A percentile compares a stretch with the other conserved stretches of the same genome.
These are phyloP conservation scores for Tetramorium alpestre DNA, from an alignment of 1,140 invertebrate species.

Conservation along the genomic window DNA sequence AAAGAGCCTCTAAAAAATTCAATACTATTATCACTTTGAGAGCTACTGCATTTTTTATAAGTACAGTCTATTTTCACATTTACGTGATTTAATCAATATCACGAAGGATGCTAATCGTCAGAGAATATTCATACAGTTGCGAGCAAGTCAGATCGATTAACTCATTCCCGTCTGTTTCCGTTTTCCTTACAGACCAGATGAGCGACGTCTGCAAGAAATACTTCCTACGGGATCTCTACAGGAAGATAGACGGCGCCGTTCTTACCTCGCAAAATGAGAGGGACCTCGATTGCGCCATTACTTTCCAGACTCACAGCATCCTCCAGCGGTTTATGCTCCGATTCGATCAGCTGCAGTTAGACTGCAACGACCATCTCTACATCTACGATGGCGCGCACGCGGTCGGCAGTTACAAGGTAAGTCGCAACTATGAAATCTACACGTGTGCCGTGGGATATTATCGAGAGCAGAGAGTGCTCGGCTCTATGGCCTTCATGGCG, in stretches of 20 bases:
- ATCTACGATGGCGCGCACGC: conserved; percentile 97
- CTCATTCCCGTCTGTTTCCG: conserved; percentile 6
- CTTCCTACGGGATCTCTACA: conserved; percentile 93
- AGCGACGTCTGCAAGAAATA: conserved; percentile 94
- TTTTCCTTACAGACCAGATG: conserved; percentile 92
- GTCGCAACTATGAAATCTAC: conserved; percentile 2
- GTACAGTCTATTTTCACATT: not conserved
- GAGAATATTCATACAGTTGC: not conserved
- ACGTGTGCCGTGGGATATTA: not conserved
- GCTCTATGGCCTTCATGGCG: not conserved
- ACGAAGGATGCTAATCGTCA: not conserved
- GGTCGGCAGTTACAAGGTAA: conserved; percentile 94
- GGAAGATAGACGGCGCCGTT: conserved; percentile 96
- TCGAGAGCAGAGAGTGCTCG: not conserved
- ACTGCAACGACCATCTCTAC: conserved; percentile 97
- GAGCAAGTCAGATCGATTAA: conserved; percentile 22
- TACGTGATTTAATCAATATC: not conserved
- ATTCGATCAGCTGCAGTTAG: conserved; percentile 92
- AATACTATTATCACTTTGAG: not conserved
- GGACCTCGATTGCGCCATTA: conserved; percentile 95
- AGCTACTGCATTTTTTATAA: not conserved
- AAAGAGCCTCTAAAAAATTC: not conserved
- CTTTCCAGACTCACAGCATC: conserved; percentile 97
- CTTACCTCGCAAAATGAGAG: conserved; percentile 95
- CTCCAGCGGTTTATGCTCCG: conserved; percentile 97